Base-by-base conservation (phyloP, 2,888 invertebrate species). In the Marasmarcha lunaedactyla region DNA sequence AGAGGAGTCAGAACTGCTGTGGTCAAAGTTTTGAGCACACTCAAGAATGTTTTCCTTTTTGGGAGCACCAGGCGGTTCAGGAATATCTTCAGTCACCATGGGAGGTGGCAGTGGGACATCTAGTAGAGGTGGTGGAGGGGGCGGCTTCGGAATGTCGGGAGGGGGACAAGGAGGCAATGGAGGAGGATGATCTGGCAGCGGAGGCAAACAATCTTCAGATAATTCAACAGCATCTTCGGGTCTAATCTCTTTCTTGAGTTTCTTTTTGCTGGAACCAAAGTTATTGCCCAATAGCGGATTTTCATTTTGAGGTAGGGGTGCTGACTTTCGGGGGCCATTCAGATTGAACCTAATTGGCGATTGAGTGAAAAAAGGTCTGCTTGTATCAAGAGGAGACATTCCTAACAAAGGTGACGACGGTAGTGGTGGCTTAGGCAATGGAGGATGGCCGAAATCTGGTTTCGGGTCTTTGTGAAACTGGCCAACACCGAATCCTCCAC, bases 241-340 rank as follows among this genome's bases (percentile, higher is more conserved):
- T 58, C 88, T 88, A 56, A 90, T 90, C 46, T 51, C 54, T 49
- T 89, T 87, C 71, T 91, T 92, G 39, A 91, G 87, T 62, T 92
- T 92, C 74, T 91, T 92, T 78, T 92, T 92, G 1, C 86, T 84
- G 9, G 14, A 20, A 6, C 84, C 85, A 42, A 85, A 87, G 52
- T 57, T 71, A 47, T 70, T 79, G 13, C 44, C 53, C 44, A 73
- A 53, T 13, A 83, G 67, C 35, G 79, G 83, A 54, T 78, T 83
- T 55, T 76, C 81, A 49, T 65, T 73, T 14, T 62, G 52, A 36
- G 68, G 63, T 45, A 74, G 51, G n/a, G 76, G 77, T 43, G 72
- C 54, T 43, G 74, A 63, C 54, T 79, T 81, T 46, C 70, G 65
- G 44, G 65, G 58, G 42, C 63, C 71, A 48, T 78, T 79, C 2